A percentile compares a stretch with the other conserved stretches of the same genome.
phyloP scores from a whole-genome alignment of 2,888 invertebrate genomes.

The Anoncus sp. region DNA sequence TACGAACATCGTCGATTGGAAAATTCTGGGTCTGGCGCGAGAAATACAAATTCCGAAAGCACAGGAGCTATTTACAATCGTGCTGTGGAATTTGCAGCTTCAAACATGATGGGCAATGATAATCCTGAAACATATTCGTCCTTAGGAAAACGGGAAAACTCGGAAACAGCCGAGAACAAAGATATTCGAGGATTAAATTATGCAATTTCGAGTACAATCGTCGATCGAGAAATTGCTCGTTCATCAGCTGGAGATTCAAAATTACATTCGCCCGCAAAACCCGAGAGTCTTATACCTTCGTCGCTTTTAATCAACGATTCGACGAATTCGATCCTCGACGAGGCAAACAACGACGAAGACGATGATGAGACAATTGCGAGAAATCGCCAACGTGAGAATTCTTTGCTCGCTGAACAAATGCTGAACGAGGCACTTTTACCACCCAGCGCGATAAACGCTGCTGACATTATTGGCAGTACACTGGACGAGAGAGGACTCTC shows the following conservation, averaged over 20 bases:
- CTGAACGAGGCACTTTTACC: conserved; percentile 76
- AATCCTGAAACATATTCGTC: background rate
- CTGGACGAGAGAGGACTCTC: conserved; percentile 74
- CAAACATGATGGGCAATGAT: conserved; percentile 18
- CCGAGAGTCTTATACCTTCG: conserved; percentile 11
- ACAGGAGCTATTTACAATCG: conserved; percentile 20
- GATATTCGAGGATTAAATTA: conserved; percentile 10
- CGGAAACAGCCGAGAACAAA: background rate
- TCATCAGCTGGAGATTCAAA: conserved; percentile 19
- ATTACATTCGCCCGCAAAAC: background rate
- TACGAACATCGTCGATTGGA: background rate
- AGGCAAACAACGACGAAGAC: background rate
- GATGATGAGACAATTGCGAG: conserved; percentile 11
- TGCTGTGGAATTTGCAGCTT: conserved; percentile 34
- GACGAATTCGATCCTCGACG: conserved; percentile 8
- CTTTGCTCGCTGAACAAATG: conserved; percentile 73
- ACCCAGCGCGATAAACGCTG: conserved; percentile 73
- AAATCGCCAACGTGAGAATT: conserved; percentile 55
- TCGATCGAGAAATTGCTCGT: conserved; percentile 14
- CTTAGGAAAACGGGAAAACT: background rate
- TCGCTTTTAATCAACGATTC: background rate
- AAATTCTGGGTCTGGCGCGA: background rate
- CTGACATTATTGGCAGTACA: conserved; percentile 79
- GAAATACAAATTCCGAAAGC: conserved; percentile 6
- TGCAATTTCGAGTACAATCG: conserved; percentile 5